A percentile compares a stretch with the other conserved stretches of the same genome.
These are phyloP conservation scores for Tipula lateralis DNA, from an alignment of 2,888 invertebrate genomes.

Conservation along the genomic window DNA sequence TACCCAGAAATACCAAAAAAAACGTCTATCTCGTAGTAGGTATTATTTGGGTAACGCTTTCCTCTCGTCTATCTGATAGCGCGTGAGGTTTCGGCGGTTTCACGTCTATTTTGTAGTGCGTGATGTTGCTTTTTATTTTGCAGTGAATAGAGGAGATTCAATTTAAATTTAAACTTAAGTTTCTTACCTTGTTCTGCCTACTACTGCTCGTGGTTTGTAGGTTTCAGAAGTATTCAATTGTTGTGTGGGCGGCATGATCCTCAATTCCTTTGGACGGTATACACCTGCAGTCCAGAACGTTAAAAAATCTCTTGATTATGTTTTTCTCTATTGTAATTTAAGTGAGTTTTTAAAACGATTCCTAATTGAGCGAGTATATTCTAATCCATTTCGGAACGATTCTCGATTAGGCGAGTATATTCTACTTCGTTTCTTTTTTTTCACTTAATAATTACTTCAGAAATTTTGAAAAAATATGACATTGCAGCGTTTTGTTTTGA, in stretches of 20 bases:
- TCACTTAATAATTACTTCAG: too few species aligned
- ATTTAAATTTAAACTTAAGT: neutral
- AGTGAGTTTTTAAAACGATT: neutral
- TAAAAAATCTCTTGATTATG: neutral
- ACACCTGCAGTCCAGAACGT: neutral
- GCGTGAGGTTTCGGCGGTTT: neutral
- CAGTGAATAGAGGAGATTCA: neutral
- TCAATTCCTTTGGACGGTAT: neutral
- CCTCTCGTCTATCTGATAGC: too few species aligned
- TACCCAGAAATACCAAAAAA: too few species aligned
- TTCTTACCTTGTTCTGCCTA: neutral
- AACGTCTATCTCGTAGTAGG: too few species aligned
- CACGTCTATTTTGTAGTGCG: neutral
- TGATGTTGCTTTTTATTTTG: neutral
- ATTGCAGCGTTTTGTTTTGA: too few species aligned
- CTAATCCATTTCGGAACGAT: neutral
- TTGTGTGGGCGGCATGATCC: neutral
- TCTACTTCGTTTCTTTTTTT: neutral
- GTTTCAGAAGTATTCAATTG: neutral
- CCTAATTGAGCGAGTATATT: too few species aligned
- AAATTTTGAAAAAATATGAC: too few species aligned
- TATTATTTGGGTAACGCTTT: too few species aligned
- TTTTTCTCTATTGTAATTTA: neutral
- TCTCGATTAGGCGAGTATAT: neutral
- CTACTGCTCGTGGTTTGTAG: neutral